Conservation (phyloP, 2,888 invertebrate species). For the Scrobipalpa costella region DNA sequence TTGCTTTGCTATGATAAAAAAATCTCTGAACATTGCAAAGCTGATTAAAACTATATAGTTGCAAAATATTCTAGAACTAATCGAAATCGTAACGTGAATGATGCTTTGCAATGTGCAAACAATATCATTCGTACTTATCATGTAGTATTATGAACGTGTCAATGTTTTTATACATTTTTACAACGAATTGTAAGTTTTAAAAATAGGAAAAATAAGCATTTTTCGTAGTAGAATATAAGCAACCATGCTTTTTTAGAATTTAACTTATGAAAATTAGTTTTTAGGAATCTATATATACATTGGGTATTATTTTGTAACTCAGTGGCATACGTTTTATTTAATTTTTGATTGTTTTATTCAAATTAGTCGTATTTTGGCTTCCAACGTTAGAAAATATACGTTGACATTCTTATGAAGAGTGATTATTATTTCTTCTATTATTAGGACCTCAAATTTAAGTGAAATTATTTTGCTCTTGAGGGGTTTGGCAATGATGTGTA, state of each 20-base stretch:
- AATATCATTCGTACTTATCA: constrained; percentile 48
- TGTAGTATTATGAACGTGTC: constrained; percentile 59
- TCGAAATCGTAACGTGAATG: background rate
- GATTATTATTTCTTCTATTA: constrained; percentile 42
- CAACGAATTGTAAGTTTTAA: constrained; percentile 52
- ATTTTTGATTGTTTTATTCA: constrained; percentile 10
- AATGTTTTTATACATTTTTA: constrained; percentile 75
- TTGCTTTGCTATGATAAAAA: background rate
- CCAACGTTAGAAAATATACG: constrained; percentile 39
- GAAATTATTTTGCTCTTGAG: constrained; percentile 41
- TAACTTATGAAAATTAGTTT: constrained; percentile 34
- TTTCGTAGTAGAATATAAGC: constrained; percentile 25
- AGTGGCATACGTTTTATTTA: constrained; percentile 7
- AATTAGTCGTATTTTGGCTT: constrained; percentile 41
- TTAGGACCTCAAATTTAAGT: constrained; percentile 24
- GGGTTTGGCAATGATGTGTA: constrained; percentile 62
- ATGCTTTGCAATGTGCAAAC: constrained; percentile 3
- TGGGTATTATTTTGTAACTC: constrained; percentile 34
- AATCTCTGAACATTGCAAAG: background rate
- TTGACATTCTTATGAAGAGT: constrained; percentile 53
- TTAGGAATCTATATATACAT: constrained; percentile 22
- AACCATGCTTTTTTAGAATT: constrained; percentile 37
- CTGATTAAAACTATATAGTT: background rate
- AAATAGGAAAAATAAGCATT: constrained; percentile 14
- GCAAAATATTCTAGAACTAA: background rate